phyloP scores from a whole-genome alignment of 2,888 invertebrate species.

The Torymus texanus region DNA sequence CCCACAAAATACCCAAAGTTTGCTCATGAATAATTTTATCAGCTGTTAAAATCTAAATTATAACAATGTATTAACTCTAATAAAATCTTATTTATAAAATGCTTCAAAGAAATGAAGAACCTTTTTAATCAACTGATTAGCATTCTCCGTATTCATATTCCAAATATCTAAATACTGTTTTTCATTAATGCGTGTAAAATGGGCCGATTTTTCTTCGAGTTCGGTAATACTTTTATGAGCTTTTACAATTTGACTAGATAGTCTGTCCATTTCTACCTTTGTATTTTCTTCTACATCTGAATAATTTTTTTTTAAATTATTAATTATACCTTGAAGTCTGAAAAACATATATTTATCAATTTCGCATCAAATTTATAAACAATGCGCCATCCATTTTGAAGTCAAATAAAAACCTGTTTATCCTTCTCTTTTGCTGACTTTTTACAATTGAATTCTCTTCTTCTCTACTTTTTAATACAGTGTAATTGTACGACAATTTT shows the following conservation, averaged over 20 bases:
- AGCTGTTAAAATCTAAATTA: constrained; percentile 76
- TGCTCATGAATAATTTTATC: constrained; percentile 81
- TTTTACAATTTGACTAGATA: constrained; percentile 82
- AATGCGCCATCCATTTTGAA: not conserved
- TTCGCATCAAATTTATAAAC: not conserved
- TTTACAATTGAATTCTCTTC: constrained; percentile 89
- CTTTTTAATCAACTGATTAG: constrained; percentile 76
- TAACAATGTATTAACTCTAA: not conserved
- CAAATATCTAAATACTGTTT: constrained; percentile 80
- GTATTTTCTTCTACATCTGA: constrained; percentile 81
- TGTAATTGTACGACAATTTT: constrained; percentile 93
- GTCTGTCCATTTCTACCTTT: constrained; percentile 80
- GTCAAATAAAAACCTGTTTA: constrained; percentile 78
- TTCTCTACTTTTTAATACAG: constrained; percentile 89
- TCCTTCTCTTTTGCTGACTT: constrained; percentile 85
- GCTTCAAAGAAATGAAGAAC: constrained; percentile 57
- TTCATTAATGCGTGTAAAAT: constrained; percentile 81
- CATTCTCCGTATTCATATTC: constrained; percentile 79
- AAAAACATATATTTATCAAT: constrained; percentile 26
- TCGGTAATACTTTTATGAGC: constrained; percentile 82
- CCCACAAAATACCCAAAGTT: constrained; percentile 79
- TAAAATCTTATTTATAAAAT: not conserved
- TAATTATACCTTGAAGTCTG: constrained; percentile 83
- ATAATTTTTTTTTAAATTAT: constrained; percentile 81
- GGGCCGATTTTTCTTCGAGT: constrained; percentile 82